These are phyloP conservation scores for Nannoperca australis DNA, from an alignment of 2,797 vertebrate species.

Conservation along the genomic window DNA sequence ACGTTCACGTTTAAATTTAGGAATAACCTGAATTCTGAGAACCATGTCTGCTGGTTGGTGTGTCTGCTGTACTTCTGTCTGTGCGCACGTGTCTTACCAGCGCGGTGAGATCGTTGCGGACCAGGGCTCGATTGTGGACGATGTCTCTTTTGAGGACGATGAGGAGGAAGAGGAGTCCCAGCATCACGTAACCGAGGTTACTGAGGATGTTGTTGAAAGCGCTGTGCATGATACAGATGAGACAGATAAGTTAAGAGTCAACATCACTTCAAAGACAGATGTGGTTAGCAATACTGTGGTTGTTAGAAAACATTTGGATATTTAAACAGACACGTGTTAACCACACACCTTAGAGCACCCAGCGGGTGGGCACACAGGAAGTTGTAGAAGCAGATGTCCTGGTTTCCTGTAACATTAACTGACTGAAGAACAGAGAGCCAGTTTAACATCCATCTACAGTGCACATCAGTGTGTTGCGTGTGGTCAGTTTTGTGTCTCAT, in stretches of 20 bases:
- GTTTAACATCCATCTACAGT: neutral
- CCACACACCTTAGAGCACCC: conserved; percentile 91
- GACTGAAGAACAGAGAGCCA: conserved; percentile 82
- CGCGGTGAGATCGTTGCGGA: conserved; percentile 86
- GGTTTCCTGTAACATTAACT: conserved; percentile 96
- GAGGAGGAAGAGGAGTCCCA: conserved; percentile 95
- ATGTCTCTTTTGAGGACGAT: conserved; percentile 95
- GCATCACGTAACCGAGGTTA: conserved; percentile 95
- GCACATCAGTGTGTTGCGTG: neutral
- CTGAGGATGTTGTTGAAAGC: conserved; percentile 99
- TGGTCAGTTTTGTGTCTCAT: neutral
- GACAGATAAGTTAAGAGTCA: neutral
- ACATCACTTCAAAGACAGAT: neutral
- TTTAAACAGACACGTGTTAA: neutral
- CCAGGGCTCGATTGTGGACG: conserved; percentile 89
- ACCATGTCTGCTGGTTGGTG: neutral
- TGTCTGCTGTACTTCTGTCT: neutral
- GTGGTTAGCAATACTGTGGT: neutral
- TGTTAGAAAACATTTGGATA: neutral
- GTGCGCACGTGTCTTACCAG: conserved; percentile 82
- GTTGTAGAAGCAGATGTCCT: conserved; percentile 99
- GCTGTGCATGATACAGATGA: conserved; percentile 70
- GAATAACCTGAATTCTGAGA: neutral
- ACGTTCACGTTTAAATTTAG: neutral
- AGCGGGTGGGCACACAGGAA: conserved; percentile 96